Conservation (phyloP, 2,113 vertebrate species). For the Pseudopodoces humilis region DNA sequence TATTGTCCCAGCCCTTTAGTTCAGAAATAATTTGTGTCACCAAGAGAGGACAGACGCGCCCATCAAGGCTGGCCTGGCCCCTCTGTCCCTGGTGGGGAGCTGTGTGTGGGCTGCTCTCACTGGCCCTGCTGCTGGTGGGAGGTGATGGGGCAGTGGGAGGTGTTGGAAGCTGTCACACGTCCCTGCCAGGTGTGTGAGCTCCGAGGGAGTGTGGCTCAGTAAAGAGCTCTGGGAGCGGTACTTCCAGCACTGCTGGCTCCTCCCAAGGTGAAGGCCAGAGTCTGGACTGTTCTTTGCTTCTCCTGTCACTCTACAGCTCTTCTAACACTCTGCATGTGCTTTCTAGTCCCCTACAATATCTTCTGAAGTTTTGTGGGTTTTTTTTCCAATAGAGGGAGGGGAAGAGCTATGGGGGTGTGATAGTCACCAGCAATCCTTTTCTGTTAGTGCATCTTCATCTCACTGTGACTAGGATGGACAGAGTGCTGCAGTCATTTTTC, state of each 20-base stretch:
- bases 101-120: accelerated
- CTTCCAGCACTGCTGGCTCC: background rate
- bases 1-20: background rate
- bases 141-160: accelerated
- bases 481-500: background rate
- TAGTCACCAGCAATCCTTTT: background rate
- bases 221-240: background rate
- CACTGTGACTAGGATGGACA: background rate
- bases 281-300: background rate
- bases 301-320: background rate
- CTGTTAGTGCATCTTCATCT: background rate
- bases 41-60: accelerated
- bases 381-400: accelerated
- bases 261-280: background rate
- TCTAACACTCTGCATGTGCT: background rate
- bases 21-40: background rate
- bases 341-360: background rate
- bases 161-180: background rate
- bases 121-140: background rate
- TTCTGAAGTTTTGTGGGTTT: background rate
- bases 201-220: background rate
- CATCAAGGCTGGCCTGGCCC: accelerated
- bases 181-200: background rate
- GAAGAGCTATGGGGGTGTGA: accelerated
- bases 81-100: accelerated